These are phyloP conservation scores for Odontamblyopus lacepedii DNA, from an alignment of 2,797 vertebrate genomes.

Conservation along the genomic window DNA sequence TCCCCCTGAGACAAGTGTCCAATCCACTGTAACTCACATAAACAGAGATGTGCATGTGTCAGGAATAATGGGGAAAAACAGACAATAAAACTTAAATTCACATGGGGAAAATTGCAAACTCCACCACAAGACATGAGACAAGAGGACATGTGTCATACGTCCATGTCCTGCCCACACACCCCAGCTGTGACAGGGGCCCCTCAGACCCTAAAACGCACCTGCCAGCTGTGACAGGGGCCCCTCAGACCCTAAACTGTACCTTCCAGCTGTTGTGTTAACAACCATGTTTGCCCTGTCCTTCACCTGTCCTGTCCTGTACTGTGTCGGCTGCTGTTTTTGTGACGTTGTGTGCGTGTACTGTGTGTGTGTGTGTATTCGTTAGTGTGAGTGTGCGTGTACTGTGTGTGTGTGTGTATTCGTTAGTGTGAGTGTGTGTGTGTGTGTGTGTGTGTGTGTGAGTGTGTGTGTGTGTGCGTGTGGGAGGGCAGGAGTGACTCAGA, in stretches of 20 bases:
- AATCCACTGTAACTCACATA: too few species aligned
- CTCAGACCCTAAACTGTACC: background rate
- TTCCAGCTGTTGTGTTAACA: background rate
- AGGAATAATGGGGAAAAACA: too few species aligned
- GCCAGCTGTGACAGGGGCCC: background rate
- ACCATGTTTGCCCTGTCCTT: background rate
- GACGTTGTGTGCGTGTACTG: background rate
- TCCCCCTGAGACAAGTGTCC: too few species aligned
- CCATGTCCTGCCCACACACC: too few species aligned
- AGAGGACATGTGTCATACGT: too few species aligned
- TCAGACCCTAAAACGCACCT: too few species aligned
- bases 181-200: too few species aligned
- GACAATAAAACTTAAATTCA: too few species aligned
- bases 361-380: background rate
- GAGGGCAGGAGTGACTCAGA: conserved; percentile 66
- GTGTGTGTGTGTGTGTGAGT: background rate
- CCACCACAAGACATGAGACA: too few species aligned
- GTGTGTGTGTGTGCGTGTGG: background rate
- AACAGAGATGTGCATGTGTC: too few species aligned
- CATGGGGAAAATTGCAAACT: too few species aligned
- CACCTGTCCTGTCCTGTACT: background rate
- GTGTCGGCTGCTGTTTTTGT: background rate
- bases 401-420: background rate
- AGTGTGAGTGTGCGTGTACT: background rate
- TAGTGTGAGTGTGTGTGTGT: background rate